Conservation (phyloP, 2,113 vertebrate species). For the Agapornis roseicollis region DNA sequence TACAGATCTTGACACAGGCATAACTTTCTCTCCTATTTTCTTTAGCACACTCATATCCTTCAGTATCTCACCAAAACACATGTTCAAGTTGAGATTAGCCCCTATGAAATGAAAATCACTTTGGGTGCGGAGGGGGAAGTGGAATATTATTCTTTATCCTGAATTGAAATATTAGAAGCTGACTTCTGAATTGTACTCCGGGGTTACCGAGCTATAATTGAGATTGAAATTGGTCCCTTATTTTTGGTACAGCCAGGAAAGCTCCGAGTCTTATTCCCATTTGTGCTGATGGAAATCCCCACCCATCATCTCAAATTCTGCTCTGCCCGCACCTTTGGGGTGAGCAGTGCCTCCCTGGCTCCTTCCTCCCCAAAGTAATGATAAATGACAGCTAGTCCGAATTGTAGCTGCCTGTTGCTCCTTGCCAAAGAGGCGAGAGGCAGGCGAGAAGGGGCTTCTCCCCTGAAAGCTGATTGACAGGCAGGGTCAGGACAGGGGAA, state of each 20-base stretch:
- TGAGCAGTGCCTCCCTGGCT: constrained; percentile 21
- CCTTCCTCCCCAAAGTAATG: constrained; percentile 45
- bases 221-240: constrained; percentile 10
- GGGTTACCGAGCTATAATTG: neutral
- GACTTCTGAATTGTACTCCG: constrained; percentile 30
- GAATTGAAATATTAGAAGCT: constrained; percentile 36
- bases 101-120: neutral
- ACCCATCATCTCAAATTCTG: constrained; percentile 50
- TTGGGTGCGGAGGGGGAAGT: neutral
- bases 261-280: neutral
- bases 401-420: constrained; percentile 20
- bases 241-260: constrained; percentile 29
- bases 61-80: neutral
- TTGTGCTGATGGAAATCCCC: constrained; percentile 36
- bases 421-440: neutral
- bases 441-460: constrained; percentile 28
- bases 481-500: constrained; percentile 75
- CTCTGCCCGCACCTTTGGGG: neutral
- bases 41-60: neutral
- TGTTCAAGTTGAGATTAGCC: neutral
- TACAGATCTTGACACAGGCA: neutral
- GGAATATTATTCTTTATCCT: constrained; percentile 35
- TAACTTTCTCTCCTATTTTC: neutral
- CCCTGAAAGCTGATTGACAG: constrained; percentile 73
- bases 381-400: constrained; percentile 50